Base-by-base conservation (phyloP, 2,888 invertebrate genomes). In the Palloptera scutellata region DNA sequence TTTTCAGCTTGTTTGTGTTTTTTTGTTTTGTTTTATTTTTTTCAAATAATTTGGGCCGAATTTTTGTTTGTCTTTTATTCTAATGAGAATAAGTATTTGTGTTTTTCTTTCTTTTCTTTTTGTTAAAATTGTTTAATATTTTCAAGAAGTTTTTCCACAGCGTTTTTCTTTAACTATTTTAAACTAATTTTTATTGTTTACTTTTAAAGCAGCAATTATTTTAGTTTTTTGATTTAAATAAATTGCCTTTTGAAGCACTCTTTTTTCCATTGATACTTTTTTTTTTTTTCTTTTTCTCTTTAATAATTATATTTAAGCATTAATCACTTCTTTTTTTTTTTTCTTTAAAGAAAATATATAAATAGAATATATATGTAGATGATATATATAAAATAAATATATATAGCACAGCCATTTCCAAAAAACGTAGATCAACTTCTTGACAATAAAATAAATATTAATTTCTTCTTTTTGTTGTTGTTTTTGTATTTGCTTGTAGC, bases 361-460 rank as follows among this genome's bases (percentile, higher is more conserved):
- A 63, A 54, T 64, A 53, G 61, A 64, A 64, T 67, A 70, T 63
- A n/a, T 64, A 69, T 65, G 63, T 70, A 60, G 61, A 69, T 60
- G 60, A 67, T 67, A 65, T 68, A 64, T 30, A 30, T 30, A 30
- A 30, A 30, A 30, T 30, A 30, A 30, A 30, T 30, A 30, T 30
- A 30, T 75, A 80, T 81, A 89, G 89, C 88, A 88, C 89, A 91
- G 91, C 90, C 91, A 91, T 91, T 91, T 92, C 91, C 91, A 91
- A 91, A 91, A 92, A 93, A 93, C 92, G 93, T 93, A 92, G 92
- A 93, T 94, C 93, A 94, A 94, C 93, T 94, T 93, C 93, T 93
- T 92, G 92, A 92, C 79, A 83, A 83, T 82, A 83, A 79, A 45
- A 66, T 67, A 59, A 69, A 69, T 55, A 48, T 20, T 57, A 64